Base-by-base conservation (phyloP, 2,888 invertebrate species). In the Netelia virgata region DNA sequence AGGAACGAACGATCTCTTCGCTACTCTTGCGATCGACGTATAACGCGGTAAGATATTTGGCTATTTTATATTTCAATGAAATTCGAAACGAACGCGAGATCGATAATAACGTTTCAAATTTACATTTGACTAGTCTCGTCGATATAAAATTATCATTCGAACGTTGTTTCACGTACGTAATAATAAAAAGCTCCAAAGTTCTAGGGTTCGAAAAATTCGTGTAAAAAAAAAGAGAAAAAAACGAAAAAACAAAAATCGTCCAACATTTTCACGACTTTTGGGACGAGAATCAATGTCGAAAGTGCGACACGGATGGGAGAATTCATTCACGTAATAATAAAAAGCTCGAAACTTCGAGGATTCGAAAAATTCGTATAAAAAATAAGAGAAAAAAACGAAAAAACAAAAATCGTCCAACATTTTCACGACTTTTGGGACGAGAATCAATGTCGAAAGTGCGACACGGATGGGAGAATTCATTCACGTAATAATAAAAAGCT, bases 1-100 rank as follows among this genome's bases (percentile, higher is more conserved):
- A 57, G 66, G 20, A 10, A 18, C 47, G 50, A 68, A 68, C 66
- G 50, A 36, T 66, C 47, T 63, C 43, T 43, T n/a, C 20, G 43
- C 41, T 70, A 70, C 55, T n/a, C 53, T 59, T 47, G 50, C 28
- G 20, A 63, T 55, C 16, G 53, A 83, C 68, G 61, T 50, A 63
- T 50, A 23, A 16, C 61, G 50, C 47, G 8, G n/a, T 11, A 50
- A 61, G 23, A 57, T 47, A 66, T 53, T 20, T 63, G 9, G 18
- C 50, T 47, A 16, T 61, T 36, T 36, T 36, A 36, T 36, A 36
- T 36, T 36, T 36, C 36, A 36, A 18, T 59, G 61, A 57, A 20
- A 66, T 57, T 59, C 18, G 18, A 61, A 23, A 18, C 36, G 36
- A 77, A 41, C 10, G 50, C 47, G 36, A 59, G 18, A 68, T 69